Base-by-base conservation (phyloP, 2,797 vertebrate genomes). In the Sebastes reedi region DNA sequence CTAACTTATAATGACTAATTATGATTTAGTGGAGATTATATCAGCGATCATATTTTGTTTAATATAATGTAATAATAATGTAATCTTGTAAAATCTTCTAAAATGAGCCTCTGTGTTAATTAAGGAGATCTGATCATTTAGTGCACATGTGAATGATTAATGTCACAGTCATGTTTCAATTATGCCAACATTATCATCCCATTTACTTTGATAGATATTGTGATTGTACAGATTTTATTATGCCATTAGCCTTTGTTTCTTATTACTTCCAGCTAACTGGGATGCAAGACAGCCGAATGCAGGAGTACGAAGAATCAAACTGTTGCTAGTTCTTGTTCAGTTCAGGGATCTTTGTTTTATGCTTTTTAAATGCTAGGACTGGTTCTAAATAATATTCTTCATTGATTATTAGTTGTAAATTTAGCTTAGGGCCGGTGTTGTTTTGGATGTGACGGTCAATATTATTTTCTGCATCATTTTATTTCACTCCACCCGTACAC, bases 81-180 rank as follows among this genome's bases (percentile, higher is more conserved):
- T 10, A 65, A 66, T 69, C 27, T 27, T 30, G 16, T 24, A 24
- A 54, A 39, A 16, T 12, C 13, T 83, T 70, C 39, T 72, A 4
- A 46, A 60, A 56, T 16, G n/a, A 74, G 14, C 64, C 8, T 50
- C 32, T 60, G 55, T 24, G 30, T 55, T 69, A 50, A 64, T 64
- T 39, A 5, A 54, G n/a, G 14, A 58, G 13, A 46, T 27, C 1
- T 34, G n/a, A 75, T 81, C 16, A 64, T 76, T 75, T 36, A 20
- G 12, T 54, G 36, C 36, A 59, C 67, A 72, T 0, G 5, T 54
- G 56, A 64, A 55, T 42, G 46, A 79, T 82, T 64, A 46, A 72
- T 60, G 59, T 69, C 67, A 54, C 39, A 54, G 24, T 75, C 67
- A 60, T 73, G 79, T 71, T 75, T 76, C 65, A 77, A 4, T 73